Evolutionary conservation across 1,140 invertebrate species (phyloP), one percentile per base, ranked within the genome.

Genomic region (Sitophilus oryzae): DNA sequence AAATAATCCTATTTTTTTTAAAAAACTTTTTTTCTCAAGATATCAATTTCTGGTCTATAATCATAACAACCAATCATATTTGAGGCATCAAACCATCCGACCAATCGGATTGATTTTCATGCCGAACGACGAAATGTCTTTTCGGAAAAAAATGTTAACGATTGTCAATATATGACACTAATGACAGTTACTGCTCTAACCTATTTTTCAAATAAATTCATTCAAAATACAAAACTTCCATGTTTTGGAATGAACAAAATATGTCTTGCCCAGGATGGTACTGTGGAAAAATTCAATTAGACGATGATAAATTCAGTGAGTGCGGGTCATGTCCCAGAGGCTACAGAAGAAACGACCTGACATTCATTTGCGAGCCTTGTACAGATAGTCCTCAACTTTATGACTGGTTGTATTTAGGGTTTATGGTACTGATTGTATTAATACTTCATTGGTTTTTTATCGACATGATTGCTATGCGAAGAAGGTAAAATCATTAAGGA

Each of bases 381-480:
- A 75, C 81, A 2, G 84, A 89, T 49, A 73, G 76, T 14, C 85
- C 91, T 0, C 75, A 80, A 22, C 79, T 93, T n/a, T 96, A 97
- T 67, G 93, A 96, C 67, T 94, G 90, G 86, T 77, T 96, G 1
- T 97, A 95, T 73, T 76, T 97, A 11, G 89, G 90, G 1, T 97
- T 96, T 65, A 95, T 96, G 89, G 88, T 84, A 1, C 67, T 95
- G 5, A 62, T 93, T 34, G 84, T 91, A 0, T 70, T 96, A 9
- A 82, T 93, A 22, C 73, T 96, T 50, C 92, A 97, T 72, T 92
- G 89, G 79, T 91, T 90, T 65, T 93, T 88, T 66, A 96, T 96
- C 40, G 93, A 96, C 69, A 83, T 79, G 74, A 83, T 88, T 15
- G 80, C 86, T 30, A 83, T 87, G 68, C 79, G 83, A 61, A 79